Evolutionary conservation across 2,888 invertebrate species (phyloP).

Genomic region (Thumatha senex): DNA sequence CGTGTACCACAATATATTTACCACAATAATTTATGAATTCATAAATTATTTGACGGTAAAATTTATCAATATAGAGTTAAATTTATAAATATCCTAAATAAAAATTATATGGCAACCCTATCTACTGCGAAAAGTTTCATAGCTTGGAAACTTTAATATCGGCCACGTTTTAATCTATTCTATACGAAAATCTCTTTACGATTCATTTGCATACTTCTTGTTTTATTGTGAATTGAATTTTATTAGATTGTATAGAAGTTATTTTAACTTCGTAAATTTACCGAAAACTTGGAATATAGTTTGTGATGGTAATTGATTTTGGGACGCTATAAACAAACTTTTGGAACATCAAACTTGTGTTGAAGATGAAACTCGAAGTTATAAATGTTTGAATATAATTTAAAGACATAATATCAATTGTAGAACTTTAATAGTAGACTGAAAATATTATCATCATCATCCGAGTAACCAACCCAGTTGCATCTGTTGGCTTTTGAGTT

Average conservation of each 20-base stretch:
- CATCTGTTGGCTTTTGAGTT: not conserved
- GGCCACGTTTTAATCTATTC: constrained; percentile 45
- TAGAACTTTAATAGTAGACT: not conserved
- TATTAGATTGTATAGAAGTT: constrained; percentile 23
- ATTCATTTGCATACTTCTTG: constrained; percentile 46
- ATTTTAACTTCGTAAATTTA: constrained; percentile 13
- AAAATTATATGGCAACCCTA: constrained; percentile 18
- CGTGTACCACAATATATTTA: too few relatives aligned
- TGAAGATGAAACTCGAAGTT: not conserved
- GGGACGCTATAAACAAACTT: constrained; percentile 1
- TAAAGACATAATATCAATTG: not conserved
- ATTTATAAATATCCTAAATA: not conserved
- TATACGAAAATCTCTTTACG: constrained; percentile 39
- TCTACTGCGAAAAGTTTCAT: constrained; percentile 56
- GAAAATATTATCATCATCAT: too few relatives aligned
- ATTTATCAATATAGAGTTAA: too few relatives aligned
- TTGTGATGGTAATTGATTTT: constrained; percentile 7
- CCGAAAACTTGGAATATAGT: constrained; percentile 9
- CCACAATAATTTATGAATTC: too few relatives aligned
- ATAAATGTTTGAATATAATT: not conserved
- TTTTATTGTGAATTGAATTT: constrained; percentile 38
- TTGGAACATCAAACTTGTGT: constrained; percentile 1
- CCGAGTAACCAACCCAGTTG: too few relatives aligned
- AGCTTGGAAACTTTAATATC: constrained; percentile 56
- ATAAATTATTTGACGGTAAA: too few relatives aligned